Evolutionary conservation across 2,888 invertebrate species (phyloP), one percentile per base, ranked within the genome.

Genomic region (Diarsia mendica): DNA sequence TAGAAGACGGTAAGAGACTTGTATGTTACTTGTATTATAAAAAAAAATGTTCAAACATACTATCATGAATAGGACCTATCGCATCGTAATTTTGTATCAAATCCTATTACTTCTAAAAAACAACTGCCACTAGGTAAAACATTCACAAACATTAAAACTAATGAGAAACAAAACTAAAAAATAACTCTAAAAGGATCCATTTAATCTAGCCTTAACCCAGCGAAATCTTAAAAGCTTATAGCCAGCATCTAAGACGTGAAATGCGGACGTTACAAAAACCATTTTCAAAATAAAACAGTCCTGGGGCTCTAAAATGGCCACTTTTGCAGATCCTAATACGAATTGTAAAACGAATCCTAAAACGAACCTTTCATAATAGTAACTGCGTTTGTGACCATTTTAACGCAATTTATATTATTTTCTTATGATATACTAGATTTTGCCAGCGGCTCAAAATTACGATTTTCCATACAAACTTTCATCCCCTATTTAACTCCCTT

Each of bases 271-370:
- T 87, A 89, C 90, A 91, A 90, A 91, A 90, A 90, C 86, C 86
- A 86, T 90, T 87, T 85, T 84, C 66, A 88, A 90, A 92, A 91
- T 91, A 90, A 92, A 92, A 90, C 89, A 89, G 87, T 28, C 28
- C 28, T 28, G 28, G 28, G 28, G 28, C 28, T 28, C 28, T 28
- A 28, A 28, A 28, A 28, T 28, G 28, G 28, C 28, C 28, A 28
- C 28, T 2, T 28, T 28, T 2, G 28, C 28, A 28, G 28, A 28
- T 28, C 28, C 2, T 28, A 2, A 28, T 28, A 28, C 2, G 28
- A 28, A 28, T 28, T 28, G 28, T 28, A 28, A 28, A 28, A 28
- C 1, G 28, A n/a, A n/a, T n/a, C 28, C 1, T 28, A 28, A 28
- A 28, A 28, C 28, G 28, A 28, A 28, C 28, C 2, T 28, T 28